Conservation (phyloP, 1,140 invertebrate genomes). For the Penaeus chinensis region DNA sequence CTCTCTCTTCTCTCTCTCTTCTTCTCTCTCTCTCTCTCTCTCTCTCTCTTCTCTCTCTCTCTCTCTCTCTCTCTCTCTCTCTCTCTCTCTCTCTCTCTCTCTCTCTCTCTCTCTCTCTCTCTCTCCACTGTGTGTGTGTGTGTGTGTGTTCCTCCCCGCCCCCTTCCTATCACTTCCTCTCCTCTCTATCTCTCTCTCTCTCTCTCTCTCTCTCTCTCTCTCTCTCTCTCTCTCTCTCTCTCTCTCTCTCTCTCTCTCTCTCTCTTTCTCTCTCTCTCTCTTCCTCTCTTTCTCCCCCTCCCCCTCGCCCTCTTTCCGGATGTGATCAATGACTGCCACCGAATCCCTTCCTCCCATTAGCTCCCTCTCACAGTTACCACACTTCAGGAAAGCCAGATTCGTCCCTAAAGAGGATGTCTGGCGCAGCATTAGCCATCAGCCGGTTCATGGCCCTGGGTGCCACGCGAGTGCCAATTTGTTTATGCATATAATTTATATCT, state of each 20-base stretch:
- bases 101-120: neutral
- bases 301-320: neutral
- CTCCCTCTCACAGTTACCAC: neutral
- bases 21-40: neutral
- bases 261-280: neutral
- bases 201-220: neutral
- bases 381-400: too few relatives aligned
- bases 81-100: neutral
- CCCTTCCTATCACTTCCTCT: neutral
- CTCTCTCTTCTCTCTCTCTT: neutral
- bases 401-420: too few relatives aligned
- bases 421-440: too few relatives aligned
- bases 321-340: neutral
- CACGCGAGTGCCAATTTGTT: too few relatives aligned
- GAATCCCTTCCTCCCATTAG: neutral
- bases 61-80: neutral
- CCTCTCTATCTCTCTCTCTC: neutral
- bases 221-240: neutral
- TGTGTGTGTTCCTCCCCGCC: neutral
- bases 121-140: neutral
- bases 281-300: neutral
- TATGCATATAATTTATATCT: too few relatives aligned
- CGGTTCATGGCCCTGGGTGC: too few relatives aligned
- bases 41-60: neutral
- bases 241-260: neutral